Evolutionary conservation across 2,113 vertebrate genomes (phyloP).

Genomic region (Grus americana): DNA sequence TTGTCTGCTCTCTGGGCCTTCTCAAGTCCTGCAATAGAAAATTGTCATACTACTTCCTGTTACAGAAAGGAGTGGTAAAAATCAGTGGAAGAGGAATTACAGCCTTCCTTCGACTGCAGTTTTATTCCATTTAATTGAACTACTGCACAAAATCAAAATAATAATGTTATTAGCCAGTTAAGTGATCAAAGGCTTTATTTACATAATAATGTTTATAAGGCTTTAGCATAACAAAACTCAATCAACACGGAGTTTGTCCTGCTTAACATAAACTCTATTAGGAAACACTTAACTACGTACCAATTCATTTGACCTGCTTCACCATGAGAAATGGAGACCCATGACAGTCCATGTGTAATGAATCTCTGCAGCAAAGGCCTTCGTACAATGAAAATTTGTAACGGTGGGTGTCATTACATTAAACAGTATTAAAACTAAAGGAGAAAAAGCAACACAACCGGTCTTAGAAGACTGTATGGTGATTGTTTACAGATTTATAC

Average conservation of each 20-base stretch:
- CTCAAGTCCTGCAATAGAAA: not conserved
- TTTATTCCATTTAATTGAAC: not conserved
- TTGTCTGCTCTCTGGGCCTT: not conserved
- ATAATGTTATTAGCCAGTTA: not conserved
- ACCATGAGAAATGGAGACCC: not conserved
- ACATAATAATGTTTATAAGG: not conserved
- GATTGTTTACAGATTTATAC: not conserved
- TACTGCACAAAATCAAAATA: not conserved
- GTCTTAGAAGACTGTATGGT: not conserved
- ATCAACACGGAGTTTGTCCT: not conserved
- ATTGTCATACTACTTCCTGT: not conserved
- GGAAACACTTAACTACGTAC: not conserved
- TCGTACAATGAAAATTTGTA: not conserved
- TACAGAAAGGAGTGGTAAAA: not conserved
- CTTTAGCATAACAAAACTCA: not conserved
- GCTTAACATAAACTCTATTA: not conserved
- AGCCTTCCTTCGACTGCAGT: not conserved
- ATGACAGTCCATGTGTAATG: not conserved
- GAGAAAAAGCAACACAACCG: not conserved
- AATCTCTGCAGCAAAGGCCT: not conserved
- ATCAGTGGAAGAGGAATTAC: not conserved
- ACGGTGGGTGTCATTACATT: not conserved
- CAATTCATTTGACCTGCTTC: not conserved
- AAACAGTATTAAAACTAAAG: not conserved
- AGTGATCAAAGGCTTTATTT: not conserved